Conservation (phyloP, 2,797 vertebrate species). For the Buphagus erythrorhynchus region DNA sequence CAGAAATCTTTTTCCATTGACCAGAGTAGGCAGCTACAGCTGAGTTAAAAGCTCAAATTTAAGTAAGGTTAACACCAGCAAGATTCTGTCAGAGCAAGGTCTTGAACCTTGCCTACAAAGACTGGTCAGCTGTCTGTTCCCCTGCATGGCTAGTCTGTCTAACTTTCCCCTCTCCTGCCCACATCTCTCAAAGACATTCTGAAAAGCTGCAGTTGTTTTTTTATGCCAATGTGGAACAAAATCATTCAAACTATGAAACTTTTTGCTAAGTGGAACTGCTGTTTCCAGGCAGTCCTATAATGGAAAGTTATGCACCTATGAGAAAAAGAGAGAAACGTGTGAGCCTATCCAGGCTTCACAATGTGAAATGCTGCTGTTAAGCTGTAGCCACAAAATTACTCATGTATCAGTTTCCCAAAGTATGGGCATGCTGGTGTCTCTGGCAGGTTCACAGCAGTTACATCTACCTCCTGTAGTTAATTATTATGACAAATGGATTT, state of each 20-base stretch:
- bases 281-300: background rate
- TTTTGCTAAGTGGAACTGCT: background rate
- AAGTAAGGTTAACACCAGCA: background rate
- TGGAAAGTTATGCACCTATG: slow-evolving; percentile 2
- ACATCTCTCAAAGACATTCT: background rate
- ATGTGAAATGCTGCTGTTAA: background rate
- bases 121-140: background rate
- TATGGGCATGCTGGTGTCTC: background rate
- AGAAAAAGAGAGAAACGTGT: slow-evolving; percentile 15
- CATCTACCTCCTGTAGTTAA: background rate
- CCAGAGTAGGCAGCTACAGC: background rate
- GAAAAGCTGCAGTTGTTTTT: background rate
- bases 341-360: background rate
- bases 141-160: background rate
- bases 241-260: background rate
- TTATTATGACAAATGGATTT: background rate
- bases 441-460: slow-evolving; percentile 7
- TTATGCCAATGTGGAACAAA: background rate
- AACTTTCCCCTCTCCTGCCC: background rate
- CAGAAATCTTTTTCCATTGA: background rate
- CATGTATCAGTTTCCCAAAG: background rate
- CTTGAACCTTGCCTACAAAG: background rate
- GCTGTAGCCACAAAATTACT: background rate
- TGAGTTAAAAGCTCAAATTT: background rate
- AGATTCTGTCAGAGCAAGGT: background rate